Base-by-base conservation (phyloP, 2,797 vertebrate species). In the Carapus acus region DNA sequence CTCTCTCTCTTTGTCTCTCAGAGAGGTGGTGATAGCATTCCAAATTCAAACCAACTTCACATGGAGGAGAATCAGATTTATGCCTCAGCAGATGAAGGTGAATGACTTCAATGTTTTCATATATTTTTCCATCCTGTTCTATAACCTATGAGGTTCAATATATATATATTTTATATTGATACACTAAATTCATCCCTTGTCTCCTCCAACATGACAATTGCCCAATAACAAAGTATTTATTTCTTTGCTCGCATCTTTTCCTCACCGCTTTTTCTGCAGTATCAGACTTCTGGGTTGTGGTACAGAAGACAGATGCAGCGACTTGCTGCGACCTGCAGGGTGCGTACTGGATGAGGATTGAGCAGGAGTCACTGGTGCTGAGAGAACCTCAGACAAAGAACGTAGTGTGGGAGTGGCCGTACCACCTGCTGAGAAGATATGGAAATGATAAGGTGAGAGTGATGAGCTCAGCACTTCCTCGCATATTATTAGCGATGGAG, bases 11-110 rank as follows among this genome's bases (percentile, higher is more conserved):
- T 12, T 61, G 22, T 59, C 2, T 69, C 37, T 52, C 62, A 74
- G 86, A 63, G 46, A 55, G 36, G 31, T 2, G 20, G 12, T 14
- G n/a, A 16, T 13, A 17, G 19, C 4, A 62, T 37, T 46, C 65
- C 49, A 38, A 52, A 24, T 4, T 48, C 37, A 1, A 43, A 2
- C 2, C 39, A 54, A 18, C 55, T 85, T 68, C 85, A 88, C 49
- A 94, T 98, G 93, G 90, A 93, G 1, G 90, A 94, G 46, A 98
- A 98, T 65, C 85, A 89, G 48, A 90, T 98, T 21, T 97, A 97
- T 23, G 87, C 80, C 58, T 90, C 94, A 0, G 81, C 84, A 71
- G 85, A 89, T 0, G 86, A 91, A 85, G 89, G 95, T 97, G 77
- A 51, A 67, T 31, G 16, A 7, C 5, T 17, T 17, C 2, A 7